Base-by-base conservation (phyloP, 2,888 invertebrate genomes). In the Brenthis hecate region DNA sequence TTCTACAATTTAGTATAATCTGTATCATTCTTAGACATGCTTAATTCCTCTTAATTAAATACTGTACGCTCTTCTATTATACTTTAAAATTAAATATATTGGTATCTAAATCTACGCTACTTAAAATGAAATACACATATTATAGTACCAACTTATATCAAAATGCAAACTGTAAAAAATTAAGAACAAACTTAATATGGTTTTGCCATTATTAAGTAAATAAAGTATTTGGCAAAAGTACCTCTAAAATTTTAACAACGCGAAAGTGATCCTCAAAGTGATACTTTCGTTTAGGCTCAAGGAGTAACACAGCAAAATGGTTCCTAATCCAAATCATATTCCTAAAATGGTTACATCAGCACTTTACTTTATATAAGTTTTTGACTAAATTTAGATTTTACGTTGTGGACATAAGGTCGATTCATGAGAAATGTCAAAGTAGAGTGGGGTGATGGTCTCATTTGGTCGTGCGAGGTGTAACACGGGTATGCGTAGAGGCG, bases 381-480 rank as follows among this genome's bases (percentile, higher is more conserved):
- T 75, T 70, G 70, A 71, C 47, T 73, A 70, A 72, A 78, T 82
- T 77, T 80, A 78, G 79, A 77, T 77, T 84, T 81, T 81, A 84
- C 76, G 71, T 63, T 64, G 65, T 65, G 66, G 71, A 68, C 54
- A 75, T 84, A 88, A 79, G 81, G 87, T 85, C 76, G 76, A 74
- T 76, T 82, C 84, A 87, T 64, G 71, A 56, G 70, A 72, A 66
- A 13, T 60, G 63, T 67, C 66, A 74, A 74, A 76, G 14, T 82
- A 84, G 87, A 86, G 85, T 82, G 84, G 86, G 80, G 82, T 87
- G 89, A 89, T 88, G 83, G 84, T 86, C 85, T 88, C 85, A 87
- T 89, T 88, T 86, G 83, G 84, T 81, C 85, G 83, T 81, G 82
- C 76, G 86, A 85, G 85, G 87, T 89, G 87, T 87, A 84, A 86